Evolutionary conservation across 2,888 invertebrate species (phyloP).

Genomic region (Pseudolycoriella hygida): DNA sequence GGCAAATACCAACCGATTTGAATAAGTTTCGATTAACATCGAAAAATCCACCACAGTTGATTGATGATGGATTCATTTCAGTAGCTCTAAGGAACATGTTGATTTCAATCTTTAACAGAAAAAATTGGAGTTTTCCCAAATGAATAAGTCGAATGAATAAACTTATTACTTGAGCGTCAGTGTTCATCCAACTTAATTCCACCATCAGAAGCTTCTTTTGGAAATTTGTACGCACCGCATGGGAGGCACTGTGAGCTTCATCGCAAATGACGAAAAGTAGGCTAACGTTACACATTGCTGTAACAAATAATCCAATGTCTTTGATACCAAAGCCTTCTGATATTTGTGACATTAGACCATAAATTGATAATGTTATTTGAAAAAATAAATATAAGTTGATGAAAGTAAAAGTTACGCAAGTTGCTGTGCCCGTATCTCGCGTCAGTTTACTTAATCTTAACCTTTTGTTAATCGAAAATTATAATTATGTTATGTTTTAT

Average conservation of each 20-base stretch:
- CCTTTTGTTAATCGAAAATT: too few species aligned
- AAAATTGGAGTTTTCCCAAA: background rate
- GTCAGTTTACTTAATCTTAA: conserved; percentile 49
- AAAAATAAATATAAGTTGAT: conserved; percentile 50
- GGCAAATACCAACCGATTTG: conserved; percentile 37
- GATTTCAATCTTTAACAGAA: conserved; percentile 41
- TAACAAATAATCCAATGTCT: conserved; percentile 49
- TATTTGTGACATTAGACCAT: conserved; percentile 52
- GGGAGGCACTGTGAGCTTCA: conserved; percentile 54
- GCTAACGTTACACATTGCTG: conserved; percentile 44
- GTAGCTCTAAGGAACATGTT: conserved; percentile 60
- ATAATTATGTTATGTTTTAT: too few species aligned
- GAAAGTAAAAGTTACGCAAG: conserved; percentile 50
- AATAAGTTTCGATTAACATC: conserved; percentile 53
- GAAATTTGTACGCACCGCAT: conserved; percentile 52
- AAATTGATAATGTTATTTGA: conserved; percentile 55
- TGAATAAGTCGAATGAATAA: background rate
- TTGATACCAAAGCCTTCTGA: conserved; percentile 55
- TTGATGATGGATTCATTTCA: conserved; percentile 58
- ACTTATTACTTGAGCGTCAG: conserved; percentile 36
- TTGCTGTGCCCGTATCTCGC: conserved; percentile 44
- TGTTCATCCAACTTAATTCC: conserved; percentile 58
- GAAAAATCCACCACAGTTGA: conserved; percentile 55
- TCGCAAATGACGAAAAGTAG: conserved; percentile 56
- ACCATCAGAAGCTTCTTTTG: conserved; percentile 56